Base-by-base conservation (phyloP, 1,140 invertebrate species). In the Ostrea denselamellosa region DNA sequence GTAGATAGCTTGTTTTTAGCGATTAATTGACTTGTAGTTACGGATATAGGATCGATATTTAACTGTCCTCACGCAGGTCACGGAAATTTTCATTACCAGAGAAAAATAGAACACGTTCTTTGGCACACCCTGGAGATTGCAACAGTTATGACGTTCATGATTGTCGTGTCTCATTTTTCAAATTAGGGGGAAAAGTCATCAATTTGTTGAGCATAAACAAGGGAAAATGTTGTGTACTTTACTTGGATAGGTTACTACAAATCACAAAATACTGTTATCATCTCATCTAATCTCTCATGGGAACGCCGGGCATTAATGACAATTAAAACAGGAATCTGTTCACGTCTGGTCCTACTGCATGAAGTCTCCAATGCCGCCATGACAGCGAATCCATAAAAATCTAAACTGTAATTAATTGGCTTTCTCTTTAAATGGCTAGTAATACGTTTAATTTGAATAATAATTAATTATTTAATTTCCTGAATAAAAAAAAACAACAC, bases 401-500 rank as follows among this genome's bases (percentile, higher is more conserved):
- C 56, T 62, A 62, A 62, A 0, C 19, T n/a, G 14, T 62, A 62
- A 62, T 62, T 62, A 62, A 34, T 28, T 77, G 8, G 28, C 22
- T 28, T 34, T 77, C 14, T 77, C 68, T 28, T 68, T 68, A 77
- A 77, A 77, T 77, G 68, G 14, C 68, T 14, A 77, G 25, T 77
- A 5, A 77, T 77, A 28, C 28, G 9, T 77, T 77, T 19, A 17
- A 62, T 62, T 77, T 77, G 25, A 77, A 77, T 77, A 25, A 28
- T 77, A 77, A 77, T 77, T 77, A 77, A 34, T 77, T 77, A 77
- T 22, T 77, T 77, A 77, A 77, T 77, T 77, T 77, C 68, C 68
- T 77, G 68, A 77, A 77, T 14, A 77, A 25, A 25, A 22, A 7
- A 71, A 71, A 34, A 58, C 5, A 10, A 62, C 7, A 19, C 12